Base-by-base conservation (phyloP, 2,113 vertebrate genomes). In the Trichomycterus rosablanca region DNA sequence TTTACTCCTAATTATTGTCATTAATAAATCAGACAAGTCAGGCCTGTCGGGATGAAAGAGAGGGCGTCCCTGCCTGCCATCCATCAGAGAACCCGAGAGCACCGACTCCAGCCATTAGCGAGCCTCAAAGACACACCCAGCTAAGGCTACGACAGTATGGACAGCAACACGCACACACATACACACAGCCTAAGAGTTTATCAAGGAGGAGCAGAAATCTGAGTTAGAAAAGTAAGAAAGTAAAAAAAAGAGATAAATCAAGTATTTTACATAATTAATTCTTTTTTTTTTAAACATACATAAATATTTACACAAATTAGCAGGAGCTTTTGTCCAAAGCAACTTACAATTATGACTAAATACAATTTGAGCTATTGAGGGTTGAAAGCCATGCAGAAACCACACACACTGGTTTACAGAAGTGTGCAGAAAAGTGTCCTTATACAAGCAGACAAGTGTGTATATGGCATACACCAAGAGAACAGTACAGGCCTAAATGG, bases 1-100 rank as follows among this genome's bases (percentile, higher is more conserved):
- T 74, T 78, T 78, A 74, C 66, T 71, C 73, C 76, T 74, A 78
- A 75, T 76, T 75, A 78, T 78, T 78, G 76, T 74, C 76, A 78
- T 78, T 76, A 78, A 78, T 78, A 78, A 78, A 76, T 78, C 74
- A 71, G 68, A 53, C 40, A 59, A 66, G 63, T 55, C 59, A 67
- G 64, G 71, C 67, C 63, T 74, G 72, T 74, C 72, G 67, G 72
- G 67, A 74, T 74, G 72, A 70, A 70, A 73, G 73, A 74, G 73
- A 68, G 71, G 53, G 43, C 44, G 62, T 63, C 63, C 35, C 50
- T 50, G 55, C 59, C 53, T 34, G 66, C 52, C 66, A 78, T 78
- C 71, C 68, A 76, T 78, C 76, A 78, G 62, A 42, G 59, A 19
- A 34, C 69, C 66, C 32, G 40, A 61, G 62, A 68, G 66, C 59